phyloP scores from a whole-genome alignment of 2,113 vertebrate species.

The Telmatochromis bifrenatus region DNA sequence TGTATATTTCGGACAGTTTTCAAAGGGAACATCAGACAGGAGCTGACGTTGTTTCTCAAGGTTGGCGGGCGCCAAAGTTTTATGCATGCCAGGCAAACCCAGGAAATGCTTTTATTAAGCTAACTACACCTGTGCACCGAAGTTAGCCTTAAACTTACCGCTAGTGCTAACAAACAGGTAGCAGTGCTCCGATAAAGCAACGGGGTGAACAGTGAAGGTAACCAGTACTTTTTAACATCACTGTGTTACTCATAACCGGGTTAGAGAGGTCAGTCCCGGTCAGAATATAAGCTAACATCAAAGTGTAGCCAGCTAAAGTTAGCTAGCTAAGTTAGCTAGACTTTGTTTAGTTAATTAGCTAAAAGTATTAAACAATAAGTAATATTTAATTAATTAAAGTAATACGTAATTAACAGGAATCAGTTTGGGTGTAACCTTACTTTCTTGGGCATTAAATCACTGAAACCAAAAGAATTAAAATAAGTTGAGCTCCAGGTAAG shows the following conservation, averaged over 20 bases:
- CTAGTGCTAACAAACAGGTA: not conserved
- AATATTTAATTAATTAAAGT: not conserved
- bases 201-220: not conserved
- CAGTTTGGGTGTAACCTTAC: not conserved
- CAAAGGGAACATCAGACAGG: not conserved
- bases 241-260: too few relatives aligned
- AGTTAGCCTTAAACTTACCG: not conserved
- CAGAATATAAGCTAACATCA: not conserved
- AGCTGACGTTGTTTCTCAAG: not conserved
- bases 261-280: not conserved
- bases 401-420: not conserved
- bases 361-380: not conserved
- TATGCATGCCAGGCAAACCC: not conserved
- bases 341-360: not conserved
- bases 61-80: not conserved
- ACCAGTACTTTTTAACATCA: not conserved
- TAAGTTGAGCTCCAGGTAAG: not conserved
- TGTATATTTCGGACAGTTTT: constrained; percentile 12
- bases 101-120: not conserved
- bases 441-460: not conserved
- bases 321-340: not conserved
- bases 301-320: not conserved
- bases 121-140: not conserved
- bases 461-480: rapidly evolving
- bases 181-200: not conserved